Evolutionary conservation across 1,140 invertebrate genomes (phyloP).

Genomic region (Eriosoma lanigerum): DNA sequence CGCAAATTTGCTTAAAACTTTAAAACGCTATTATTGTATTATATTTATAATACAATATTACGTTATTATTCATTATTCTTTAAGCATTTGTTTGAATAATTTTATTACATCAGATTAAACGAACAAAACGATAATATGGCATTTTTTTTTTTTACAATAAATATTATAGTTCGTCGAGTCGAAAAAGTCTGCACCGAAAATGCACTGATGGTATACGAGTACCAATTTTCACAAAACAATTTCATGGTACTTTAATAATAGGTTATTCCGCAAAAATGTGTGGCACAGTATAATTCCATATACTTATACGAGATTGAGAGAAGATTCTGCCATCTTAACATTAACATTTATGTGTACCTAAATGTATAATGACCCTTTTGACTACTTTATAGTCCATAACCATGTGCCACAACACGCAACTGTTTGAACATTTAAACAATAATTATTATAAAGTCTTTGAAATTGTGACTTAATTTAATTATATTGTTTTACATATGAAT

Average conservation of each 20-base stretch:
- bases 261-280: background rate
- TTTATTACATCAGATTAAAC: too few relatives aligned
- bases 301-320: background rate
- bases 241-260: background rate
- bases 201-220: background rate
- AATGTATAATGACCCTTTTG: background rate
- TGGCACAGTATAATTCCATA: background rate
- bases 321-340: background rate
- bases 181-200: too few relatives aligned
- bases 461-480: background rate
- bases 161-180: too few relatives aligned
- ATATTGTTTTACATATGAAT: background rate
- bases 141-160: too few relatives aligned
- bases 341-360: slow-evolving; percentile 15
- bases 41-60: too few relatives aligned
- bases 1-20: too few relatives aligned
- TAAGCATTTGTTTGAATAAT: too few relatives aligned
- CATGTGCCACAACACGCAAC: background rate
- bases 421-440: background rate
- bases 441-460: background rate
- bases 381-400: background rate
- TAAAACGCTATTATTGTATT: too few relatives aligned
- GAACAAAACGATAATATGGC: too few relatives aligned
- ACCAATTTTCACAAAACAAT: slow-evolving; percentile 11
- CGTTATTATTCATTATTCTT: too few relatives aligned